Evolutionary conservation across 2,113 vertebrate species (phyloP).

Genomic region (Gobiocypris rarus): DNA sequence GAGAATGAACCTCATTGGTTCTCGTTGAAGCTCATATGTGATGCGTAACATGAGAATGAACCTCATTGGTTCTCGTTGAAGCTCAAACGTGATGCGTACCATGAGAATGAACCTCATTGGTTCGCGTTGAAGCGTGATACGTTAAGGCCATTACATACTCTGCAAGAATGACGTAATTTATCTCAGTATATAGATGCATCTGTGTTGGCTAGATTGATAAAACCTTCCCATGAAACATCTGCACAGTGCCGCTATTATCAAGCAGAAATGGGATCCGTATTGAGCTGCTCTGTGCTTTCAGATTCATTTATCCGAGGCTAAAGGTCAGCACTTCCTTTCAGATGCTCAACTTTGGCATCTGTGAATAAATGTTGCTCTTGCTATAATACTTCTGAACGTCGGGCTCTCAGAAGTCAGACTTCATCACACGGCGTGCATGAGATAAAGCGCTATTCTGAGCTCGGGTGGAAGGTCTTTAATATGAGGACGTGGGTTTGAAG

Average conservation of each 20-base stretch:
- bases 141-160: too few species aligned
- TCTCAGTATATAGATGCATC: background rate
- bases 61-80: too few species aligned
- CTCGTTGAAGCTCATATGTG: too few species aligned
- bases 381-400: constrained; percentile 4
- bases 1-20: too few species aligned
- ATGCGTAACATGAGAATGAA: too few species aligned
- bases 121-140: too few species aligned
- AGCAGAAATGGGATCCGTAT: constrained; percentile 1
- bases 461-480: constrained; percentile 48
- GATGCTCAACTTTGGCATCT: constrained; percentile 47
- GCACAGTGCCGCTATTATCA: background rate
- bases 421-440: background rate
- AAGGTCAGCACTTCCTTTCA: constrained; percentile 48
- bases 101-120: too few species aligned
- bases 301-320: constrained; percentile 37
- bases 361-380: constrained; percentile 39
- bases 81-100: too few species aligned
- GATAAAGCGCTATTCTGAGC: constrained; percentile 40
- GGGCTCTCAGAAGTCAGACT: constrained; percentile 9
- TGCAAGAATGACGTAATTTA: too few species aligned
- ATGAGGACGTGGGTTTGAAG: constrained; percentile 28
- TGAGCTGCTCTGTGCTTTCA: background rate
- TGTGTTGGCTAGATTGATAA: background rate
- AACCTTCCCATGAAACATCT: background rate